Evolutionary conservation across 1,140 invertebrate genomes (phyloP), one percentile per base, ranked within the genome.

Genomic region (Drosophila aff.): DNA sequence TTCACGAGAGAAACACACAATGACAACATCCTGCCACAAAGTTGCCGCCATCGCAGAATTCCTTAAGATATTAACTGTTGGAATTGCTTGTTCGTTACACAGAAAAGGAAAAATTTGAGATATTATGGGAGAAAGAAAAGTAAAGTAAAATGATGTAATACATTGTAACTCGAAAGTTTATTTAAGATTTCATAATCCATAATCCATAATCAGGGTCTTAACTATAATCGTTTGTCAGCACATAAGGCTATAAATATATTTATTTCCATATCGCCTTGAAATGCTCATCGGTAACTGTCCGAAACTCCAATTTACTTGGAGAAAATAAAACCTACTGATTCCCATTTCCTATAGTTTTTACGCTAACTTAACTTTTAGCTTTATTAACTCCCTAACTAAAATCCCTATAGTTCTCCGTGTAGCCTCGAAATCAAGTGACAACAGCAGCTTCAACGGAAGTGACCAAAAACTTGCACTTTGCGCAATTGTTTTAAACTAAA

Each of bases 11-110:
- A 78, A 72, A 62, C 62, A 85, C 47, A 62, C 61, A 74, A 71
- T 78, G 77, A 89, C 81, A 87, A 90, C 85, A 90, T 89, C 84
- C 84, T 79, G 84, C 61, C 81, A 84, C 84, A 89, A 90, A 90
- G 85, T 87, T 90, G 82, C 68, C 77, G 73, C 77, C 84, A 80
- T 46, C 41, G 58, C 79, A 69, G 76, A 82, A 79, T 90, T 83
- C 69, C 81, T 90, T 81, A 41, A 79, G 73, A 89, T 83, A 87
- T 87, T 77, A 89, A 85, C 82, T 77, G 80, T 52, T 57, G 53
- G 52, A 85, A 79, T 66, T 66, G 74, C 68, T 72, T 9, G 33
- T 46, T 53, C 1, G 38, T 16, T 66, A 73, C 68, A 75, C 59
- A 0, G 67, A 28, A 26, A 58, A 16, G 4, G 4, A 36, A 55